phyloP scores from a whole-genome alignment of 2,113 vertebrate species.

The Myrmecobius fasciatus region DNA sequence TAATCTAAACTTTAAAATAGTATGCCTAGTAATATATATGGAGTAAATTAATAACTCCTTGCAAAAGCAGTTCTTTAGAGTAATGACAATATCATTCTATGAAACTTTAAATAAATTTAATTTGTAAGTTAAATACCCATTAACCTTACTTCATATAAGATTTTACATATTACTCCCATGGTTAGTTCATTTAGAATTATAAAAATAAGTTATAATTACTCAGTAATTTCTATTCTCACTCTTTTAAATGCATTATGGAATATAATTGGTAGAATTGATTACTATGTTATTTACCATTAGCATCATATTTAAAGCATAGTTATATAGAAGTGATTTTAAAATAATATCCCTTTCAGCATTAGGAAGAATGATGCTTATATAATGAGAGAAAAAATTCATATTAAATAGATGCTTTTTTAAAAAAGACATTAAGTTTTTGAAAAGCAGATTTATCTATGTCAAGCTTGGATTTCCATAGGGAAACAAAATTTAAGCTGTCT shows the following conservation, averaged over 20 bases:
- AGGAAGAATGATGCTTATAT: background rate
- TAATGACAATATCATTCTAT: background rate
- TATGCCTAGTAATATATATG: background rate
- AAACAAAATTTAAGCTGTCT: background rate
- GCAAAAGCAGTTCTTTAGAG: background rate
- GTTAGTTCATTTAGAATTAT: background rate
- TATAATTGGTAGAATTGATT: background rate
- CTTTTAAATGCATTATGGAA: background rate
- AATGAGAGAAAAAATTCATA: background rate
- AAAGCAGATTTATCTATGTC: background rate
- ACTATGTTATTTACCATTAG: background rate
- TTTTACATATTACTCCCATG: background rate
- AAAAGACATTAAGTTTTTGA: constrained; percentile 13
- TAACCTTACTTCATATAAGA: background rate
- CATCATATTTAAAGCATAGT: background rate
- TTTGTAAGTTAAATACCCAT: background rate
- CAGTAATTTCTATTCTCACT: background rate
- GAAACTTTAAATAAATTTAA: background rate
- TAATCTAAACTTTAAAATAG: background rate
- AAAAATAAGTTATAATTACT: background rate
- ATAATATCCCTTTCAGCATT: background rate
- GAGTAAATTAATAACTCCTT: background rate
- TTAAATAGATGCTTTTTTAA: background rate
- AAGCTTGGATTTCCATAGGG: background rate
- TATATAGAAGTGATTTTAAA: background rate